phyloP scores from a whole-genome alignment of 2,113 vertebrate genomes.

The Nesospiza acunhae region DNA sequence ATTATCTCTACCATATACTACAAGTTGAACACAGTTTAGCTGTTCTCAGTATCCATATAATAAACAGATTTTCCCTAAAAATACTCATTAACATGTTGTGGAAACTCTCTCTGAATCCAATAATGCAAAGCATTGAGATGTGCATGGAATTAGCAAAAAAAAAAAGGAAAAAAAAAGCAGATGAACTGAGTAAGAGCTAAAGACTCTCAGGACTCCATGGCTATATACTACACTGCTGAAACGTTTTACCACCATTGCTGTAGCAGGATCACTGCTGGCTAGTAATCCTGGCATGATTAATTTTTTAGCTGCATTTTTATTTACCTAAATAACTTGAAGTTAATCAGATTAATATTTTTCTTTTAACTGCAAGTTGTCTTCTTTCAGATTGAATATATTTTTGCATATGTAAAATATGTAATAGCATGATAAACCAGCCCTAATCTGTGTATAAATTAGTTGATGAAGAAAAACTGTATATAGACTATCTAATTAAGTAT shows the following conservation, averaged over 20 bases:
- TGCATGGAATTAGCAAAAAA: not conserved
- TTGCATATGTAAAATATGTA: not conserved
- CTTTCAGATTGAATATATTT: not conserved
- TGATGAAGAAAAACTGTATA: not conserved
- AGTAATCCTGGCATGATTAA: not conserved
- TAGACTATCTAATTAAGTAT: not conserved
- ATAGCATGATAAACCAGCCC: not conserved
- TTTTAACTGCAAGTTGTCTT: not conserved
- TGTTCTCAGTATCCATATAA: not conserved
- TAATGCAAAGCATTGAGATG: not conserved
- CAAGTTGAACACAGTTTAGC: not conserved
- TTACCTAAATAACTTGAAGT: not conserved
- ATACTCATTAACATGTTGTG: not conserved
- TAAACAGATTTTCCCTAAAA: not conserved
- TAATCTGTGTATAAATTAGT: not conserved
- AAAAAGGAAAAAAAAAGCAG: not conserved
- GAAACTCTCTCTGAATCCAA: not conserved
- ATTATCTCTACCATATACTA: too few relatives aligned
- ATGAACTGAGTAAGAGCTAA: not conserved
- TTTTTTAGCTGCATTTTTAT: not conserved
- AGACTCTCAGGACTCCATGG: fast-evolving
- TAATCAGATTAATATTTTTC: not conserved
- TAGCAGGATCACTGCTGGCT: not conserved
- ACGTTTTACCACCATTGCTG: fast-evolving
- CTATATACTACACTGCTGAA: not conserved